Evolutionary conservation across 1,140 invertebrate species (phyloP).

Genomic region (Acromyrmex echinatior): DNA sequence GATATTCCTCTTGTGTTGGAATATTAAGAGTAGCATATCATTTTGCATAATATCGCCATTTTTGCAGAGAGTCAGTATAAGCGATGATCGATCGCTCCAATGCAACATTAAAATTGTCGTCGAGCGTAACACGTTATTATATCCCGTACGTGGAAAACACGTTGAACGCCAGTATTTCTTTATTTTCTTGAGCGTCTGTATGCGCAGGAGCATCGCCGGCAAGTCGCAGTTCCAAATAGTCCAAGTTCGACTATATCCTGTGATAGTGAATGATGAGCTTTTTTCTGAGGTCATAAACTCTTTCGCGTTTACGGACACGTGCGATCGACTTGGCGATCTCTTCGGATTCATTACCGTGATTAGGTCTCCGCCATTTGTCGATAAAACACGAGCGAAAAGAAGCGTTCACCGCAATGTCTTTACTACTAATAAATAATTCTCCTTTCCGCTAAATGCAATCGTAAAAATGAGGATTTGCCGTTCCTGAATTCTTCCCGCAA

Average conservation of each 20-base stretch:
- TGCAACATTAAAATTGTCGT: constrained; percentile 21
- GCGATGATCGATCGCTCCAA: constrained; percentile 32
- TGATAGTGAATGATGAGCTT: constrained; percentile 70
- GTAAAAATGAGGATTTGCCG: neutral
- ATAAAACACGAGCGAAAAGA: constrained; percentile 27
- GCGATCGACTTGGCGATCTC: constrained; percentile 71
- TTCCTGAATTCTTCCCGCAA: neutral
- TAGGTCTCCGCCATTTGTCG: constrained; percentile 37
- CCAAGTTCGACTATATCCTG: constrained; percentile 43
- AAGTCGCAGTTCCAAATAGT: constrained; percentile 41
- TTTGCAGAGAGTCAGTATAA: neutral
- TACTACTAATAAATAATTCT: constrained; percentile 46
- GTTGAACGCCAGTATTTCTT: neutral
- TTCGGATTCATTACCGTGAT: constrained; percentile 69
- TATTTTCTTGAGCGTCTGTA: constrained; percentile 7
- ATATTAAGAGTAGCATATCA: neutral
- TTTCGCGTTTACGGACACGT: constrained; percentile 49
- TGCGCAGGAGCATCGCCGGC: neutral
- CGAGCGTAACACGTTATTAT: constrained; percentile 38
- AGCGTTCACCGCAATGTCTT: neutral
- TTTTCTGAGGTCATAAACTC: constrained; percentile 57
- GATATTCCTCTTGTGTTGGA: neutral
- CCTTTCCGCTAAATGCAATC: neutral
- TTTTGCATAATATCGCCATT: constrained; percentile 34
- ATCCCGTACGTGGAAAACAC: constrained; percentile 17